A percentile compares a stretch with the other conserved stretches of the same genome.
Conservation (phyloP, 2,797 vertebrate species). For the Miichthys miiuy region DNA sequence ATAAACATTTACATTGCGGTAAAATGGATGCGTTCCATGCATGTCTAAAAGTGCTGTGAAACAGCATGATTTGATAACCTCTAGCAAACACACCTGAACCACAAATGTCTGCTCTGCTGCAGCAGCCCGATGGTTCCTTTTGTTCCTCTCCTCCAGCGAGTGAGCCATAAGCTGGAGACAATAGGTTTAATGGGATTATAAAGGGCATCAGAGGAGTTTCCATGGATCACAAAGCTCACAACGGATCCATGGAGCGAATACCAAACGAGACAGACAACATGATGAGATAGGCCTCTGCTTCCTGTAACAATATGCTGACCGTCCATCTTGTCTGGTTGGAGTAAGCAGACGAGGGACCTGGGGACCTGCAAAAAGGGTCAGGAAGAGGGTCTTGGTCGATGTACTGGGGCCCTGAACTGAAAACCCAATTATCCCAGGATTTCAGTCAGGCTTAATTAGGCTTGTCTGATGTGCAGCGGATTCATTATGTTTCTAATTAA, state of each 20-base stretch:
- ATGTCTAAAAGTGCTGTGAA: slow-evolving; percentile 18
- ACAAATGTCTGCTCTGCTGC: slow-evolving; percentile 43
- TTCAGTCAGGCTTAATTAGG: slow-evolving; percentile 84
- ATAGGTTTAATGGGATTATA: slow-evolving; percentile 81
- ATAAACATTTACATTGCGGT: background rate
- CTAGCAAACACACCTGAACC: slow-evolving; percentile 50
- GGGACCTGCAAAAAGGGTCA: slow-evolving; percentile 55
- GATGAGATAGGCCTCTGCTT: slow-evolving; percentile 51
- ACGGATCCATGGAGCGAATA: slow-evolving; percentile 48
- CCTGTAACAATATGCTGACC: slow-evolving; percentile 53
- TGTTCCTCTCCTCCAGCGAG: slow-evolving; percentile 45
- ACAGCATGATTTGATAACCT: slow-evolving; percentile 41
- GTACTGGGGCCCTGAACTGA: slow-evolving; percentile 75
- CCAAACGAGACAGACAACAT: slow-evolving; percentile 58
- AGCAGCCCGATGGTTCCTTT: slow-evolving; percentile 31
- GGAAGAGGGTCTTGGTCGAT: slow-evolving; percentile 63
- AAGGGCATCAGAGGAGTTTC: slow-evolving; percentile 74
- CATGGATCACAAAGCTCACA: slow-evolving; percentile 70
- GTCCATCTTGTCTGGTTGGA: slow-evolving; percentile 52
- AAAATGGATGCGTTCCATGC: background rate
- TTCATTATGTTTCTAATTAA: slow-evolving; percentile 89
- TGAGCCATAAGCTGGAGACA: slow-evolving; percentile 70
- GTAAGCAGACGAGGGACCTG: slow-evolving; percentile 54
- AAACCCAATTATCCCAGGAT: slow-evolving; percentile 84
- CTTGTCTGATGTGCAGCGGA: slow-evolving; percentile 86